Conservation (phyloP, 2,113 vertebrate genomes). For the Grantiella picta region DNA sequence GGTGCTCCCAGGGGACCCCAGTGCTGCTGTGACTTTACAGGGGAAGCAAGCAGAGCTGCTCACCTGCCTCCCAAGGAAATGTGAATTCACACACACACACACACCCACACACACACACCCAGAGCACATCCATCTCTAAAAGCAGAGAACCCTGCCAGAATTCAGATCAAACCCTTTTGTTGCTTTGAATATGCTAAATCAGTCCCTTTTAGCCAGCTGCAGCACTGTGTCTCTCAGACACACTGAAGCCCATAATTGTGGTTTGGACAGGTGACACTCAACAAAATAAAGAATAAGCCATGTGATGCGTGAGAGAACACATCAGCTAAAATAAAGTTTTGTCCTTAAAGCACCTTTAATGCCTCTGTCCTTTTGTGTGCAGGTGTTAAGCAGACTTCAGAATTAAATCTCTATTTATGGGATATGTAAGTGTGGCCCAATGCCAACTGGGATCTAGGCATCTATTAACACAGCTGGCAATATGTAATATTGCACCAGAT, state of each 20-base stretch:
- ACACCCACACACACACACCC: accelerated
- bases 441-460: neutral
- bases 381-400: slow-evolving; percentile 16
- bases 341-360: slow-evolving; percentile 32
- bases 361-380: neutral
- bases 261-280: slow-evolving; percentile 20
- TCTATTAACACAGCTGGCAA: slow-evolving; percentile 48
- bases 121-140: neutral
- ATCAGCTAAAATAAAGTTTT: neutral
- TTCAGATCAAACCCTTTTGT: neutral
- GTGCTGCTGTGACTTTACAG: neutral
- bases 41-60: neutral
- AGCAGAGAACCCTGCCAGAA: neutral
- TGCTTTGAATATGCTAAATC: neutral
- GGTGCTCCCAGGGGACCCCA: accelerated
- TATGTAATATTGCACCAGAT: neutral
- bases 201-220: neutral
- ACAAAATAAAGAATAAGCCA: neutral
- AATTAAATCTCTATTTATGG: slow-evolving; percentile 6
- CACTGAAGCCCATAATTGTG: neutral
- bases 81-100: accelerated
- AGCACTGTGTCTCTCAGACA: neutral
- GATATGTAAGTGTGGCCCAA: neutral
- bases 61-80: neutral
- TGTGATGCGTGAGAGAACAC: neutral